A percentile compares a stretch with the other conserved stretches of the same genome.
Conservation (phyloP, 2,888 invertebrate genomes). For the Drosophila kokeensis region DNA sequence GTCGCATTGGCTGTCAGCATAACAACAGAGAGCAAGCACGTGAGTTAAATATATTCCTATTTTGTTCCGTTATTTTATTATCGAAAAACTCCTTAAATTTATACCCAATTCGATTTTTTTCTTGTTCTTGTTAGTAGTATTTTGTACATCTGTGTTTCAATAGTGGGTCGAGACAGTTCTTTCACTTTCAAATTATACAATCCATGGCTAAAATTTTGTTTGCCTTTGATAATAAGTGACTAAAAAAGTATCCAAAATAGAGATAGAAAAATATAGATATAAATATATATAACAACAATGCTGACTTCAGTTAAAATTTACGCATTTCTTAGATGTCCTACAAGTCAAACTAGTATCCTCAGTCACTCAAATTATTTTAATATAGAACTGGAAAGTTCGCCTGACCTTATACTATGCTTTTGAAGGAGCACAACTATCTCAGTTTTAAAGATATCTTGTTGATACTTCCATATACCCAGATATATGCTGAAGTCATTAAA, state of each 20-base stretch:
- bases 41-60: slow-evolving; percentile 24
- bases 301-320: neutral
- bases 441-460: neutral
- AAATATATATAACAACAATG: neutral
- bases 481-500: too few relatives aligned
- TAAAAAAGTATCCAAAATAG: neutral
- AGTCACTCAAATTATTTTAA: neutral
- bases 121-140: neutral
- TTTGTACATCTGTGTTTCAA: neutral
- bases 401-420: neutral
- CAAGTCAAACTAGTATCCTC: neutral
- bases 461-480: too few relatives aligned
- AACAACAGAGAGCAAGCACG: slow-evolving; percentile 19
- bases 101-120: neutral
- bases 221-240: neutral
- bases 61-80: neutral
- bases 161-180: neutral
- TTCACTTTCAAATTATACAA: neutral
- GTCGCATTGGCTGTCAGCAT: slow-evolving; percentile 14
- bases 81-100: neutral
- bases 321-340: neutral
- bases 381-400: neutral
- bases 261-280: neutral
- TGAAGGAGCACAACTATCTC: neutral
- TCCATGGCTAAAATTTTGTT: neutral